Evolutionary conservation across 1,140 invertebrate species (phyloP).

Genomic region (Heliconius hewitsoni): DNA sequence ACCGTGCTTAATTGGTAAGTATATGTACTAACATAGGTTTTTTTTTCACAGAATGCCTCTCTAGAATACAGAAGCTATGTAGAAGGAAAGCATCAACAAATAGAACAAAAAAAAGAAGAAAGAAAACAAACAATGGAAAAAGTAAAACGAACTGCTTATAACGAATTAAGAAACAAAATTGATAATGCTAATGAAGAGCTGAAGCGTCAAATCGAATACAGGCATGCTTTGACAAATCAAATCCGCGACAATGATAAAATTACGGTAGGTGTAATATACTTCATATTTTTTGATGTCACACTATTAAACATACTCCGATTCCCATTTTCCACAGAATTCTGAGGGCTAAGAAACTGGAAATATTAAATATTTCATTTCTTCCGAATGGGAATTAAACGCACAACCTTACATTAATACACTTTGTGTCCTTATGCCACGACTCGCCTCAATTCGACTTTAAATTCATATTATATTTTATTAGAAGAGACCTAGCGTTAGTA

Average conservation of each 20-base stretch:
- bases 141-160: constrained; percentile 55
- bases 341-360: too few relatives aligned
- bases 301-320: too few relatives aligned
- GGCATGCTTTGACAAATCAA: constrained; percentile 52
- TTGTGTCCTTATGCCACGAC: too few relatives aligned
- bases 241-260: constrained; percentile 58
- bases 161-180: constrained; percentile 56
- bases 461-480: too few relatives aligned
- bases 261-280: constrained; percentile 45
- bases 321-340: too few relatives aligned
- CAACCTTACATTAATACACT: too few relatives aligned
- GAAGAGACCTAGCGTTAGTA: too few relatives aligned
- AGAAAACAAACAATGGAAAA: constrained; percentile 50
- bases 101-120: constrained; percentile 46
- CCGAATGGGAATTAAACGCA: too few relatives aligned
- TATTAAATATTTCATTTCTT: too few relatives aligned
- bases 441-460: too few relatives aligned
- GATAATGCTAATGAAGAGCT: constrained; percentile 60
- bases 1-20: not conserved
- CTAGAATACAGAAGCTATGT: constrained; percentile 58
- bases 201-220: constrained; percentile 57
- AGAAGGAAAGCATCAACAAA: constrained; percentile 45
- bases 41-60: constrained; percentile 51
- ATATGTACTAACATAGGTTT: not conserved
- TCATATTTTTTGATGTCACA: too few relatives aligned